These are phyloP conservation scores for Hippoglossus stenolepis DNA, from an alignment of 2,113 vertebrate genomes.

Conservation along the genomic window DNA sequence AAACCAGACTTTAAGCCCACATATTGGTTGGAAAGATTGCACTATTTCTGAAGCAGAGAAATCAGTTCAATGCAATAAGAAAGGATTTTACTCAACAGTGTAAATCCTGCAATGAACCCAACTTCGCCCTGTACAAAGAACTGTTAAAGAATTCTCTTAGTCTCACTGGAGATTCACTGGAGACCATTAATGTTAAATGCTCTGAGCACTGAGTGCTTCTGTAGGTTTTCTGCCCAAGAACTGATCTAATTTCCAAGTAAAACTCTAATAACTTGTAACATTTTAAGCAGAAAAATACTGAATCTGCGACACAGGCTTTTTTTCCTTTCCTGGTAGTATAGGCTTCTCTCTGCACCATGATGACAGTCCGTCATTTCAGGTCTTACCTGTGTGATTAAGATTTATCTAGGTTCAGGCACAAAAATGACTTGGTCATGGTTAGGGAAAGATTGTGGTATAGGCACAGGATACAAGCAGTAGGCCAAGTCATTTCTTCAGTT, in stretches of 20 bases:
- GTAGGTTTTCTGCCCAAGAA: not conserved
- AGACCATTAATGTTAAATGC: not conserved
- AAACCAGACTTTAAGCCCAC: conserved; percentile 2
- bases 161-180: not conserved
- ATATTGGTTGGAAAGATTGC: conserved; percentile 1
- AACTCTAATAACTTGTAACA: no score
- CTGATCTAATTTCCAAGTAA: not conserved
- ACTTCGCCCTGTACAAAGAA: not conserved
- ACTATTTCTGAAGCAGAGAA: conserved; percentile 1
- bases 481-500: no score
- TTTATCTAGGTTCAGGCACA: no score
- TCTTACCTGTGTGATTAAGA: no score
- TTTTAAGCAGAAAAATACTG: no score
- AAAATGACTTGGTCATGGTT: no score
- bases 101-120: conserved; percentile 19
- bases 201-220: not conserved
- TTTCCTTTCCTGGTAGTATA: no score
- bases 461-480: no score
- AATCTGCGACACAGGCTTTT: no score
- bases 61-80: conserved; percentile 1
- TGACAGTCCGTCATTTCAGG: no score
- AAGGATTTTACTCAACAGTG: conserved; percentile 19
- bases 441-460: no score
- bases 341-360: no score
- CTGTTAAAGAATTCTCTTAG: conserved; percentile 14